phyloP scores from a whole-genome alignment of 1,140 invertebrate genomes.

The Zaprionus vittiger region DNA sequence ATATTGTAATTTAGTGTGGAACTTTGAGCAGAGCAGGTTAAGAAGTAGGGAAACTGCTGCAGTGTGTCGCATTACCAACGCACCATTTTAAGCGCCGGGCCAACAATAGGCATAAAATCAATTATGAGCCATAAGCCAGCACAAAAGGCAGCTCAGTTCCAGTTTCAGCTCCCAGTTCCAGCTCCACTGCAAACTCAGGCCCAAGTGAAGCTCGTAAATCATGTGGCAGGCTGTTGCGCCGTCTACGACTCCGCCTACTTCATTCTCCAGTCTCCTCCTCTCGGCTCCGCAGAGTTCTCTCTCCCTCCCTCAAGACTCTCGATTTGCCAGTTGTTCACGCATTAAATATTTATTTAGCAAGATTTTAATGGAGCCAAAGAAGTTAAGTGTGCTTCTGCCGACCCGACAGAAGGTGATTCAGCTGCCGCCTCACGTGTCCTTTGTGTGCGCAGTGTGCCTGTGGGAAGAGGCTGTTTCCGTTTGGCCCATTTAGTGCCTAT shows the following conservation, averaged over 20 bases:
- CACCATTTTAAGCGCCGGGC: constrained; percentile 62
- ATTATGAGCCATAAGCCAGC: constrained; percentile 76
- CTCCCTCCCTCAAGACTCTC: background rate
- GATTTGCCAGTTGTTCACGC: constrained; percentile 68
- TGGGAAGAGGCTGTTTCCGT: constrained; percentile 27
- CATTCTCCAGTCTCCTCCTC: background rate
- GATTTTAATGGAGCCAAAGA: constrained; percentile 79
- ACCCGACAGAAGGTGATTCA: constrained; percentile 42
- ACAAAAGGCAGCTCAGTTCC: constrained; percentile 33
- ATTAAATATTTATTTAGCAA: constrained; percentile 81
- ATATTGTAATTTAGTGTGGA: constrained; percentile 58
- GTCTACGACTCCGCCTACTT: constrained; percentile 2
- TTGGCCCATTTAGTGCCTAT: constrained; percentile 21
- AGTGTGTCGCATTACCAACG: constrained; percentile 72
- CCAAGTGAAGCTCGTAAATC: constrained; percentile 69
- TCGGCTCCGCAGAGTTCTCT: background rate
- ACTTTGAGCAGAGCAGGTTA: too few relatives aligned
- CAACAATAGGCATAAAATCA: constrained; percentile 79
- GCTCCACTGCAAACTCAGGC: background rate
- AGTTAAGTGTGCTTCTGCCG: constrained; percentile 67
- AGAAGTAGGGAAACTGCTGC: constrained; percentile 39
- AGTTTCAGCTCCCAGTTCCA: background rate
- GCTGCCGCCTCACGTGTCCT: constrained; percentile 52
- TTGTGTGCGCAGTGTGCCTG: constrained; percentile 8
- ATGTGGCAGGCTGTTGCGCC: constrained; percentile 73